A percentile compares a stretch with the other conserved stretches of the same genome.
Evolutionary conservation across 2,888 invertebrate genomes (phyloP).

Genomic region (Lepidochitona cinerea): DNA sequence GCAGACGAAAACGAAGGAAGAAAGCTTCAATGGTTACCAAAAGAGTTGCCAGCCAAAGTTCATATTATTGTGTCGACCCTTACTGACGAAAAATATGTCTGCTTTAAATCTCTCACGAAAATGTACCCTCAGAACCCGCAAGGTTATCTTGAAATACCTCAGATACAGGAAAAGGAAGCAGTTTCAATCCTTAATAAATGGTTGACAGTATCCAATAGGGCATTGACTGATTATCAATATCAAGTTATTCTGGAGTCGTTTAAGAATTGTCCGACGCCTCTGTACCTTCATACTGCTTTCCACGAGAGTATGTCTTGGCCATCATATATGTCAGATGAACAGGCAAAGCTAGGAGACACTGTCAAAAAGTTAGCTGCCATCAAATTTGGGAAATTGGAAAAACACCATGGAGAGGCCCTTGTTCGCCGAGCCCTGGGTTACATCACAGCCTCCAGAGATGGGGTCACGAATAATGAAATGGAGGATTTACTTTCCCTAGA

Average conservation of each 20-base stretch:
- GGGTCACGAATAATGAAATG: constrained; percentile 86
- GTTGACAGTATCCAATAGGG: constrained; percentile 39
- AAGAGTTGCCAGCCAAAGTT: constrained; percentile 80
- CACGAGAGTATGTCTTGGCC: constrained; percentile 56
- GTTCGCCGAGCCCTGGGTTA: constrained; percentile 77
- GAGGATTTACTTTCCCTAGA: constrained; percentile 74
- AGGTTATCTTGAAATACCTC: constrained; percentile 50
- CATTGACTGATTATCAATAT: constrained; percentile 75
- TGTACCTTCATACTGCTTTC: constrained; percentile 58
- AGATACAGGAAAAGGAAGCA: constrained; percentile 49
- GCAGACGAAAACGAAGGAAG: constrained; percentile 73
- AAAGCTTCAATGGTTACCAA: constrained; percentile 83
- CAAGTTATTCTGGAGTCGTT: constrained; percentile 78
- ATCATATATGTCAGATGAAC: constrained; percentile 43
- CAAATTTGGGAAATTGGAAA: constrained; percentile 60
- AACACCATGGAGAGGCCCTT: constrained; percentile 60
- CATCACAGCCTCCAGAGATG: constrained; percentile 82
- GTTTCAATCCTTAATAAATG: constrained; percentile 52
- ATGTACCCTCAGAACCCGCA: constrained; percentile 37
- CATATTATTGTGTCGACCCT: constrained; percentile 77
- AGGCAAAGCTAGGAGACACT: constrained; percentile 48
- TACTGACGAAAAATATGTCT: constrained; percentile 51
- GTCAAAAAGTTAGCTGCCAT: constrained; percentile 53
- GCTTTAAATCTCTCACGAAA: constrained; percentile 42
- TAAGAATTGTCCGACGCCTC: constrained; percentile 43